Base-by-base conservation (phyloP, 2,113 vertebrate species). In the Danionella cerebrum region DNA sequence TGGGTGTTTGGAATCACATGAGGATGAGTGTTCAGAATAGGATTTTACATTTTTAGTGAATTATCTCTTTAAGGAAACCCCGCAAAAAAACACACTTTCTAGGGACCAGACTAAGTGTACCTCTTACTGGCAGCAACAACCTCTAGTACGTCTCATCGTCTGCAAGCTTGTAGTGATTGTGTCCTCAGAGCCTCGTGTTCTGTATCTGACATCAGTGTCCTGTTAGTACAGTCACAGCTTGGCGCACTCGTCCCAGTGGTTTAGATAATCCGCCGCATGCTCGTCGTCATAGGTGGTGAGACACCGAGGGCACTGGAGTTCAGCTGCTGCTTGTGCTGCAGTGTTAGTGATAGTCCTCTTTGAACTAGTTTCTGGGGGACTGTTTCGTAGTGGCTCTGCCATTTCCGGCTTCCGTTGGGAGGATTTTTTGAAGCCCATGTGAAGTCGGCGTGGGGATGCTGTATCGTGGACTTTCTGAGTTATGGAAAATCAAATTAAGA, bases 291-390 rank as follows among this genome's bases (percentile, higher is more conserved):
- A 96, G 31, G 77, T 80, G 66, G 73, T 83, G 55, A 88, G 78
- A 68, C 95, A 98, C 0, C 81, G 86, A 0, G 94, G 95, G 45
- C 95, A 98, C 84, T 91, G 88, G 0, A 97, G 84, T 48, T 92
- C 89, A 0, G 90, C 89, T 54, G 84, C 78, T 0, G 78, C 84
- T 5, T 76, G 76, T 19, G 76, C 44, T 0, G 78, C 71, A 1
- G 83, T 10, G 3, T 72, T 71, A 1, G 58, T 38, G 5, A 42
- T 58, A 1, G 76, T 65, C 51, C 76, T 79, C 53, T 74, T 71
- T 1, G 4, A 5, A 22, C 79, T 64, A 1, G 81, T 74, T 1
- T 77, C 77, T 12, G 85, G 82, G 0, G 84, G 69, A 6, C 81
- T 63, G 2, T 14, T 83, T 73, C 89, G 82, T 22, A 79, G 18